Evolutionary conservation across 2,888 invertebrate genomes (phyloP).

Genomic region (Selenia dentaria): DNA sequence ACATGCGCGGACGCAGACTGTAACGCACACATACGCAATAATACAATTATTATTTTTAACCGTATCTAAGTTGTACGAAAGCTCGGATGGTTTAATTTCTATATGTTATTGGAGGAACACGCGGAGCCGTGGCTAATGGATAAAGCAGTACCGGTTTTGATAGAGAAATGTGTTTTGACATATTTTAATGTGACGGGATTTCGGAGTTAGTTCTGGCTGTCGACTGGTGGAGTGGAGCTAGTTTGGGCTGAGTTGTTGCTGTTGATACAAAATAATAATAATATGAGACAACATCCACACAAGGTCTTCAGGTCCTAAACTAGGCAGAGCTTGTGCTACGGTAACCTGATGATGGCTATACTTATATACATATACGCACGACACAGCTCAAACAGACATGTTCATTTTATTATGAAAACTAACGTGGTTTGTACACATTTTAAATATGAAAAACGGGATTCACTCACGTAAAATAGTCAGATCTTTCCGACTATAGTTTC

Average conservation of each 20-base stretch:
- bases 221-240: background rate
- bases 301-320: too few species aligned
- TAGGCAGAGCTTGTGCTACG: too few species aligned
- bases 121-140: slow-evolving; percentile 50
- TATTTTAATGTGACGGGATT: slow-evolving; percentile 49
- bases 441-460: too few species aligned
- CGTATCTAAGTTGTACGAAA: slow-evolving; percentile 60
- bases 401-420: too few species aligned
- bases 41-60: slow-evolving; percentile 35
- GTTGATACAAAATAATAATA: background rate
- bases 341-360: too few species aligned
- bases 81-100: slow-evolving; percentile 41
- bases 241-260: background rate
- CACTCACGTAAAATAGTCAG: too few species aligned
- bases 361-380: too few species aligned
- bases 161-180: slow-evolving; percentile 62
- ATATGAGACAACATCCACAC: too few species aligned
- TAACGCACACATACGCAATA: slow-evolving; percentile 36
- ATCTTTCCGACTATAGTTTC: too few species aligned
- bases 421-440: too few species aligned
- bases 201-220: slow-evolving; percentile 25
- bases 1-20: slow-evolving; percentile 47
- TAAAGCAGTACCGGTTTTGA: slow-evolving; percentile 39
- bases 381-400: too few species aligned
- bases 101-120: slow-evolving; percentile 41